Evolutionary conservation across 2,888 invertebrate species (phyloP).

Genomic region (Ichneumon xanthorius): DNA sequence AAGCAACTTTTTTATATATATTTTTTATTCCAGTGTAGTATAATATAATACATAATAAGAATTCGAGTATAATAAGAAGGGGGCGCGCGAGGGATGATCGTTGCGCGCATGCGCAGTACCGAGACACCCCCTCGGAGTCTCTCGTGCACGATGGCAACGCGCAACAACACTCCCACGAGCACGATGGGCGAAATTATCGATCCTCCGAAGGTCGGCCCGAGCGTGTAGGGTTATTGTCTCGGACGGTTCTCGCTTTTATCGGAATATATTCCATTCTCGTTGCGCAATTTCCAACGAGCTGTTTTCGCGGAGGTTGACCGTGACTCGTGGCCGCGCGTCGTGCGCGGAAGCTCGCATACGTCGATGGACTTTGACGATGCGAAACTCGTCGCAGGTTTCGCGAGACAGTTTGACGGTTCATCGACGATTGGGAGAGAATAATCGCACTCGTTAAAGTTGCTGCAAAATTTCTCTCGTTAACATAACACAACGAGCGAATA

Average conservation of each 20-base stretch:
- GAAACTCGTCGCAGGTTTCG: neutral
- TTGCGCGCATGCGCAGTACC: constrained; percentile 39
- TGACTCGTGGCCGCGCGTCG: neutral
- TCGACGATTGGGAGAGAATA: too few species aligned
- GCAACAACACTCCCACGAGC: constrained; percentile 30
- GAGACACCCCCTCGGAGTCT: constrained; percentile 10
- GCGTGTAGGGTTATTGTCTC: neutral
- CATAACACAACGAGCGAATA: too few species aligned
- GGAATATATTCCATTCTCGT: constrained; percentile 3
- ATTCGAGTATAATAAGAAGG: too few species aligned
- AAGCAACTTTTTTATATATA: too few species aligned
- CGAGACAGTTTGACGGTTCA: too few species aligned
- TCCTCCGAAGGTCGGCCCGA: constrained; percentile 3
- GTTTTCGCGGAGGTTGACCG: neutral
- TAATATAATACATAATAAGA: too few species aligned
- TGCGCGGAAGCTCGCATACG: neutral
- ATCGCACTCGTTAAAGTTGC: too few species aligned
- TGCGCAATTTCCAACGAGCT: neutral
- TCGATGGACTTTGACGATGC: constrained; percentile 1
- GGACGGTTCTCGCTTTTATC: neutral
- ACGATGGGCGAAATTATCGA: constrained; percentile 54
- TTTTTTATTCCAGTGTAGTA: too few species aligned
- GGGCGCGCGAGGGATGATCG: constrained; percentile 15
- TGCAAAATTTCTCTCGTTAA: too few species aligned
- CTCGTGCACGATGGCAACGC: neutral